Conservation (phyloP, 2,797 vertebrate species). For the Rhynchotus rufescens region DNA sequence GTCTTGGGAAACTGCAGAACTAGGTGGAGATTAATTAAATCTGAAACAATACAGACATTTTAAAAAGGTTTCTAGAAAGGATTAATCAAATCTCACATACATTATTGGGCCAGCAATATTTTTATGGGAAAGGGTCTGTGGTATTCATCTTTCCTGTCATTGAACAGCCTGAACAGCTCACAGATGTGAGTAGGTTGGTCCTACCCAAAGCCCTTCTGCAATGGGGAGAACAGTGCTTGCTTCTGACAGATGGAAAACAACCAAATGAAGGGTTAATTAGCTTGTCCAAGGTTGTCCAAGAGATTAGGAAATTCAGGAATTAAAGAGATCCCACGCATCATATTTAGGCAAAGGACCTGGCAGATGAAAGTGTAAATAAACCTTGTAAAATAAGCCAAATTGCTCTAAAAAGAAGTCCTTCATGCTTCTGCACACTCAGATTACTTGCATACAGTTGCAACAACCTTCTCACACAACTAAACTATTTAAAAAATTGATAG, state of each 20-base stretch:
- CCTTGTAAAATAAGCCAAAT: neutral
- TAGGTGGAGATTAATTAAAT: constrained; percentile 10
- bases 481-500: neutral
- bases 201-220: neutral
- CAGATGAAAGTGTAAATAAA: neutral
- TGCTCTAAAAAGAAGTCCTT: no score
- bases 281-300: neutral
- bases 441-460: neutral
- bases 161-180: neutral
- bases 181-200: neutral
- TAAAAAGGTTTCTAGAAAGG: constrained; percentile 16
- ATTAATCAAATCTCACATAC: constrained; percentile 27
- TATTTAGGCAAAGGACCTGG: neutral
- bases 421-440: neutral
- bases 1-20: neutral
- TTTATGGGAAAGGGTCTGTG: neutral
- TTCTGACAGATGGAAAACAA: neutral
- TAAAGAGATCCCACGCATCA: neutral
- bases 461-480: neutral
- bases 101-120: neutral
- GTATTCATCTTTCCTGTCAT: neutral
- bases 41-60: neutral
- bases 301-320: neutral
- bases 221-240: neutral
- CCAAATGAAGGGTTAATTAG: neutral